phyloP scores from a whole-genome alignment of 2,113 vertebrate genomes.

The Pleuronectes platessa region DNA sequence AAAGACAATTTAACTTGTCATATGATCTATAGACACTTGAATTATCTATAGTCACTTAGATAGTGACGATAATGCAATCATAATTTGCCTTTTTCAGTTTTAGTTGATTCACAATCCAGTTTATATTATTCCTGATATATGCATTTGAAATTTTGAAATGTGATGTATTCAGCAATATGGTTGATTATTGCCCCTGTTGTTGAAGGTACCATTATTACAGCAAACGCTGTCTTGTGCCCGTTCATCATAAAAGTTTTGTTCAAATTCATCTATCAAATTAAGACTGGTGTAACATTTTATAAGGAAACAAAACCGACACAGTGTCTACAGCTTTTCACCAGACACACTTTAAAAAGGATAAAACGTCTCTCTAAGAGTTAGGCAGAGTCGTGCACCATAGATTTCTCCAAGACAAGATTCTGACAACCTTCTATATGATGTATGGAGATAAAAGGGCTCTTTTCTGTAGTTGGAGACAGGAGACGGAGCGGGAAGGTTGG shows the following conservation, averaged over 20 bases:
- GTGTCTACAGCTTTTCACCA: slow-evolving; percentile 5
- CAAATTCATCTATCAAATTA: slow-evolving; percentile 3
- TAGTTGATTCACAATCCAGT: no score
- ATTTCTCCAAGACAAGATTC: slow-evolving; percentile 44
- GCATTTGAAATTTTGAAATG: no score
- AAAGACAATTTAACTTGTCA: no score
- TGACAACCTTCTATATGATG: slow-evolving; percentile 63
- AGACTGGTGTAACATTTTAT: background rate
- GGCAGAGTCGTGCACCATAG: slow-evolving; percentile 26
- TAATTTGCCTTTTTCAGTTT: no score
- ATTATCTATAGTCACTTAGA: no score
- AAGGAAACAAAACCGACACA: slow-evolving; percentile 21
- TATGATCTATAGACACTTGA: no score
- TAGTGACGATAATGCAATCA: no score
- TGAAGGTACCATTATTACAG: background rate
- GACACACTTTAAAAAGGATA: slow-evolving; percentile 39
- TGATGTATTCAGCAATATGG: no score
- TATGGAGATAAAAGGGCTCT: slow-evolving; percentile 67
- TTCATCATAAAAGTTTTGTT: background rate
- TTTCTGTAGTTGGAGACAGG: slow-evolving; percentile 61
- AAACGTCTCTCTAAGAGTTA: slow-evolving; percentile 33
- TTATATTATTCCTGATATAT: no score
- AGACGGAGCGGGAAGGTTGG: slow-evolving; percentile 51
- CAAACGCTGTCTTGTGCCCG: background rate
- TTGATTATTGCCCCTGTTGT: background rate